A percentile compares a stretch with the other conserved stretches of the same genome.
Evolutionary conservation across 2,888 invertebrate species (phyloP).

Genomic region (Apeira syringaria): DNA sequence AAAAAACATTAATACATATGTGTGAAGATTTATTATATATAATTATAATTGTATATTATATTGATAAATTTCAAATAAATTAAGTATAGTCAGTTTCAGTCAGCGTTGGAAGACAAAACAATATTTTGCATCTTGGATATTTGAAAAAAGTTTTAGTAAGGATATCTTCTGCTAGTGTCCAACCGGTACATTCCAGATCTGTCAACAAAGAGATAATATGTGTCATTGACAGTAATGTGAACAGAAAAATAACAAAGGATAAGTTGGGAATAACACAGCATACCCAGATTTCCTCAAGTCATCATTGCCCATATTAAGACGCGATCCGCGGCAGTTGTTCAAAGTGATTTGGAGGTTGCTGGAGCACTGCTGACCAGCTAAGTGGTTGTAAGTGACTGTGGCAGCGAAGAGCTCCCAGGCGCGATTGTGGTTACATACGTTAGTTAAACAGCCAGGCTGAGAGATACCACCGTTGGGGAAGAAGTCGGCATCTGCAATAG

Average conservation of each 20-base stretch:
- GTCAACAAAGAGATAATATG: neutral
- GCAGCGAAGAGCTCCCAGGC: constrained; percentile 62
- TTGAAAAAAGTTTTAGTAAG: constrained; percentile 36
- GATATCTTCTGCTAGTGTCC: constrained; percentile 42
- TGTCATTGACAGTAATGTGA: neutral
- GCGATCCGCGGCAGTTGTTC: constrained; percentile 50
- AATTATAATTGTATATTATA: too few relatives aligned
- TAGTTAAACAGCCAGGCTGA: constrained; percentile 59
- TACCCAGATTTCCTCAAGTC: constrained; percentile 48
- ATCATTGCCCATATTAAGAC: constrained; percentile 53
- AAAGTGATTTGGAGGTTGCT: constrained; percentile 44
- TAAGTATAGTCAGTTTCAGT: too few relatives aligned
- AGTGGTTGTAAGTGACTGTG: constrained; percentile 53
- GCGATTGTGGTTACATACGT: constrained; percentile 59
- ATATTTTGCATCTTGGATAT: too few relatives aligned
- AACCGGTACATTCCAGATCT: constrained; percentile 38
- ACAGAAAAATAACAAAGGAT: too few relatives aligned
- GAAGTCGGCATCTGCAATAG: constrained; percentile 82
- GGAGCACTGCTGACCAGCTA: constrained; percentile 49
- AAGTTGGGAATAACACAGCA: too few relatives aligned
- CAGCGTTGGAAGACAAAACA: too few relatives aligned
- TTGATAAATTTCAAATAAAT: too few relatives aligned
- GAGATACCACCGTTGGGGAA: constrained; percentile 82
- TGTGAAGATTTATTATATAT: too few relatives aligned
- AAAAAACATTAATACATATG: too few relatives aligned